Evolutionary conservation across 2,888 invertebrate genomes (phyloP).

Genomic region (Arrhopalites spinosus): DNA sequence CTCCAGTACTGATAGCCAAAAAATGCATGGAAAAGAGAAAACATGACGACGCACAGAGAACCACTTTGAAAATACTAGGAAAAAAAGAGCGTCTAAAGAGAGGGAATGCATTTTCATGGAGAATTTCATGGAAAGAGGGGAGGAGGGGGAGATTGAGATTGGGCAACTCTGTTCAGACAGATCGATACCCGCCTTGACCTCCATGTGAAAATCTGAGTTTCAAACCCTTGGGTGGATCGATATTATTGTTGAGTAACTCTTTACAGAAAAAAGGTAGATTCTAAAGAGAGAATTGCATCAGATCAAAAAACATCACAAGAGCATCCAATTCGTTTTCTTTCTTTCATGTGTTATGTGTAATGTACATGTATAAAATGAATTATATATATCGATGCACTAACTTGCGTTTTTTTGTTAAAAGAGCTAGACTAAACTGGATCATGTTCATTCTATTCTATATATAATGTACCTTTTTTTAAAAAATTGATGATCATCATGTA

Average conservation of each 20-base stretch:
- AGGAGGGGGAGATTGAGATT: not conserved
- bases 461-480: too few relatives aligned
- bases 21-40: slow-evolving; percentile 37
- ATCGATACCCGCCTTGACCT: slow-evolving; percentile 31
- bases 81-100: not conserved
- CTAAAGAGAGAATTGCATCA: too few relatives aligned
- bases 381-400: not conserved
- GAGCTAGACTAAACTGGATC: too few relatives aligned
- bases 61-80: not conserved
- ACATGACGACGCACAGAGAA: slow-evolving; percentile 27
- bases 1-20: slow-evolving; percentile 32
- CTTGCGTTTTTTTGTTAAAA: too few relatives aligned
- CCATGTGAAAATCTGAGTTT: slow-evolving; percentile 8
- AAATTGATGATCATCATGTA: too few relatives aligned
- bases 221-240: slow-evolving; percentile 5
- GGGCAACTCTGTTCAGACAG: slow-evolving; percentile 15
- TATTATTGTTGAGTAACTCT: slow-evolving; percentile 28
- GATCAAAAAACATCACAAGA: too few relatives aligned
- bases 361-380: not conserved
- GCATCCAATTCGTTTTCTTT: too few relatives aligned
- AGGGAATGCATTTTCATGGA: not conserved
- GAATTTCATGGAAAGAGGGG: not conserved
- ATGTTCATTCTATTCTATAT: too few relatives aligned
- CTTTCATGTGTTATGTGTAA: not conserved
- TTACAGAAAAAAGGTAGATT: not conserved